Conservation (phyloP, 30 jellyfish, hydroid and myxozoan genomes). For the Aurelia aurita region DNA sequence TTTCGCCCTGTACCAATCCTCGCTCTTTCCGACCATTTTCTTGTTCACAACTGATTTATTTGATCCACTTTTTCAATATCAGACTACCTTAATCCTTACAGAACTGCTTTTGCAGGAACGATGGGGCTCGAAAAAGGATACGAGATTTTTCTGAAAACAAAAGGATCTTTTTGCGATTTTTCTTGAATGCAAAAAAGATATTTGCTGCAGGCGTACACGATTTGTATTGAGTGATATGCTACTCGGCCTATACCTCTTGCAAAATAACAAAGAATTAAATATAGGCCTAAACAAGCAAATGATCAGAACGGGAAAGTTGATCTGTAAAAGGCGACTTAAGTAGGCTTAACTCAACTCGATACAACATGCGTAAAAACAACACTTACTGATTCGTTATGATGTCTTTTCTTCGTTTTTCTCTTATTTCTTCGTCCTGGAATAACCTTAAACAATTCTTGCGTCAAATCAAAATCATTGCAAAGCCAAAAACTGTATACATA, state of each 20-base stretch:
- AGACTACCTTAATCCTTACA: background rate
- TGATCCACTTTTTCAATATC: background rate
- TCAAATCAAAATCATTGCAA: background rate
- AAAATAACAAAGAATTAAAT: background rate
- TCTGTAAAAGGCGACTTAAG: background rate
- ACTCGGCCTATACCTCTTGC: background rate
- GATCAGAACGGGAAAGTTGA: background rate
- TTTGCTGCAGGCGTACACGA: background rate
- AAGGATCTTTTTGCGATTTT: background rate
- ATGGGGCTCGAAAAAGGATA: too few species aligned
- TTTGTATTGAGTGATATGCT: background rate
- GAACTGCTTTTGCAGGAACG: background rate
- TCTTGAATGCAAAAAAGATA: background rate
- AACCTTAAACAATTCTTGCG: background rate
- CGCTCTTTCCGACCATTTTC: too few species aligned
- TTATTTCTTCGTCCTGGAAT: background rate
- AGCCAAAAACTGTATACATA: background rate
- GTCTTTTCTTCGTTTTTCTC: background rate
- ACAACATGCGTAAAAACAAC: background rate
- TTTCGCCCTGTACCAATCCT: too few species aligned
- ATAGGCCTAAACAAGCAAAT: background rate
- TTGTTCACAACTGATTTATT: too few species aligned
- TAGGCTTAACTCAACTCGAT: background rate
- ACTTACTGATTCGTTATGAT: background rate
- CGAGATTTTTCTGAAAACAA: background rate